phyloP scores from a whole-genome alignment of 2,888 invertebrate genomes.

The Nymphalis polychloros region DNA sequence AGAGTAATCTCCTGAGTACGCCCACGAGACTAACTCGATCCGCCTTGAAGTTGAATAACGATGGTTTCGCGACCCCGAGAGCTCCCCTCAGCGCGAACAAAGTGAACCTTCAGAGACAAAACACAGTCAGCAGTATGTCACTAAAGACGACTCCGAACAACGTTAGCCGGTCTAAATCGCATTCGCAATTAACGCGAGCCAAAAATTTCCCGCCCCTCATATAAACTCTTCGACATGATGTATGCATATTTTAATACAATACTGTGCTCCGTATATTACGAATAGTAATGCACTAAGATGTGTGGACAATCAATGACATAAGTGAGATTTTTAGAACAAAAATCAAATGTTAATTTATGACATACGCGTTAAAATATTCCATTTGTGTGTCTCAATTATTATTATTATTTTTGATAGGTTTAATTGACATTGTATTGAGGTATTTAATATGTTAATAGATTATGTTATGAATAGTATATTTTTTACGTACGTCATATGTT shows the following conservation, averaged over 20 bases:
- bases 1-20: slow-evolving; percentile 58
- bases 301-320: slow-evolving; percentile 18
- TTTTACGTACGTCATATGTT: slow-evolving; percentile 32
- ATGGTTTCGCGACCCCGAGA: slow-evolving; percentile 71
- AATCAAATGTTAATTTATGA: slow-evolving; percentile 24
- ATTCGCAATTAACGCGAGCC: slow-evolving; percentile 60
- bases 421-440: slow-evolving; percentile 23
- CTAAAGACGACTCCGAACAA: slow-evolving; percentile 62
- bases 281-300: slow-evolving; percentile 13
- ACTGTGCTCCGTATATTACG: background rate
- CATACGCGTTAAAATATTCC: slow-evolving; percentile 10
- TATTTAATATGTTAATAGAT: slow-evolving; percentile 31
- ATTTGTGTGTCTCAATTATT: slow-evolving; percentile 18
- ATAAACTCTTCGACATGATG: slow-evolving; percentile 42
- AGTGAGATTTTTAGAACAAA: slow-evolving; percentile 12
- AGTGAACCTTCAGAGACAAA: slow-evolving; percentile 60
- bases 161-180: slow-evolving; percentile 68
- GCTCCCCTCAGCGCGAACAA: slow-evolving; percentile 68
- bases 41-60: slow-evolving; percentile 63
- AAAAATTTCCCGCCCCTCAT: slow-evolving; percentile 71
- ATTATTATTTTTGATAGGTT: slow-evolving; percentile 11
- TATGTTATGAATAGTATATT: slow-evolving; percentile 30
- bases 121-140: slow-evolving; percentile 52
- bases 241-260: slow-evolving; percentile 18
- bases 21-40: slow-evolving; percentile 69